Evolutionary conservation across 2,797 vertebrate genomes (phyloP), one percentile per base, ranked within the genome.

Genomic region (Tadarida brasiliensis): DNA sequence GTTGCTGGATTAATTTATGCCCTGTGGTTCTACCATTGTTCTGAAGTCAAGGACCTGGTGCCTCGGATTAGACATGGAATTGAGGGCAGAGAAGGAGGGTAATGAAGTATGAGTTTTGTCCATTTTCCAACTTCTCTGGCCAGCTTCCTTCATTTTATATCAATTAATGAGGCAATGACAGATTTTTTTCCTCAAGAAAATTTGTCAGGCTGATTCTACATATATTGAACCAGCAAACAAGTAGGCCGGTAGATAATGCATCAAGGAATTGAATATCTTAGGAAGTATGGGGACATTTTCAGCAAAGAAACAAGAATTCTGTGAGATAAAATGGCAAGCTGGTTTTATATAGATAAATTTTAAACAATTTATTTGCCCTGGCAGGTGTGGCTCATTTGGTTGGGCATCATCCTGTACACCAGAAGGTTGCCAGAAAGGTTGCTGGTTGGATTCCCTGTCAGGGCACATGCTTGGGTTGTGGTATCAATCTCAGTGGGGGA

Each of bases 261-360:
- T 74, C 24, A 86, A 70, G 61, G 74, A 87, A 71, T 68, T 82
- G 20, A 67, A 54, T 74, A 22, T 73, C 4, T 94, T 82, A 91
- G 77, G 26, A 70, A 87, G 33, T 44, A 67, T 26, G 47, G 65
- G 44, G 17, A 73, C 65, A n/a, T 90, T 68, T 88, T 93, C 56
- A 78, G 59, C 65, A 83, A 84, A 90, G 78, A 59, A 95, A 87
- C 7, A 19, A 82, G 14, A 85, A 78, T 85, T 89, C 11, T 35
- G 19, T 47, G 59, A 84, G 35, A 68, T 87, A 44, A 81, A 67
- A 39, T 70, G 20, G 44, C 73, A 63, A 76, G 63, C 24, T 85
- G 22, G 5, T 59, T 22, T 33, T 54, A 61, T 49, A 33, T 39
- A 74, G 44, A 7, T 73, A 59, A 49, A 81, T 81, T 51, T 65